Percentiles rank a stretch among this genome's conserved stretches.
These are phyloP conservation scores for Lumbricus terrestris DNA, from an alignment of 2,888 invertebrate species.

Conservation along the genomic window DNA sequence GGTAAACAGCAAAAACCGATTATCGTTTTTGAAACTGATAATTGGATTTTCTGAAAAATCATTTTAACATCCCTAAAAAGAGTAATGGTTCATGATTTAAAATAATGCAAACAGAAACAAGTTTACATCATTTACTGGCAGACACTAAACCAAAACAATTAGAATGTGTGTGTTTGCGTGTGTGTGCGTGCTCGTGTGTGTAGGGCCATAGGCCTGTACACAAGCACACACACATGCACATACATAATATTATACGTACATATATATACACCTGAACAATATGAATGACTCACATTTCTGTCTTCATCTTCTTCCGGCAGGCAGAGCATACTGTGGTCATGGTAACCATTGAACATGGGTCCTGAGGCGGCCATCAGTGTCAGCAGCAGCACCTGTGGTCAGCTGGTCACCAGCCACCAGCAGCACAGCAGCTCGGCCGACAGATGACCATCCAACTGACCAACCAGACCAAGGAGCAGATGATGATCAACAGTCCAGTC, in stretches of 20 bases:
- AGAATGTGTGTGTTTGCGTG: background rate
- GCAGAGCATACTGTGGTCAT: background rate
- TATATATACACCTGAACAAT: background rate
- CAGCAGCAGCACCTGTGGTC: conserved; percentile 3
- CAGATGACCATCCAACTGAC: background rate
- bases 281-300: conserved; percentile 6
- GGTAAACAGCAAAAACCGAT: too few species aligned
- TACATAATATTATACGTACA: too few species aligned
- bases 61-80: too few species aligned
- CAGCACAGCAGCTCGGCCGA: background rate
- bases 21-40: background rate
- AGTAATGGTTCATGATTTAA: background rate
- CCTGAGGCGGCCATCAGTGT: background rate
- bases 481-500: background rate
- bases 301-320: background rate
- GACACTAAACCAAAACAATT: background rate
- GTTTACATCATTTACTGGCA: background rate
- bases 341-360: conserved; percentile 15
- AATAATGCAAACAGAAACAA: background rate
- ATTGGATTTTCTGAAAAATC: too few species aligned
- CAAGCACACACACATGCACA: too few species aligned
- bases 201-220: background rate
- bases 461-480: background rate
- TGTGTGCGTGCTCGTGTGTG: background rate
- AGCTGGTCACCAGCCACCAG: conserved; percentile 3